These are phyloP conservation scores for Hesperophylax magnus DNA, from an alignment of 1,140 invertebrate genomes.

Conservation along the genomic window DNA sequence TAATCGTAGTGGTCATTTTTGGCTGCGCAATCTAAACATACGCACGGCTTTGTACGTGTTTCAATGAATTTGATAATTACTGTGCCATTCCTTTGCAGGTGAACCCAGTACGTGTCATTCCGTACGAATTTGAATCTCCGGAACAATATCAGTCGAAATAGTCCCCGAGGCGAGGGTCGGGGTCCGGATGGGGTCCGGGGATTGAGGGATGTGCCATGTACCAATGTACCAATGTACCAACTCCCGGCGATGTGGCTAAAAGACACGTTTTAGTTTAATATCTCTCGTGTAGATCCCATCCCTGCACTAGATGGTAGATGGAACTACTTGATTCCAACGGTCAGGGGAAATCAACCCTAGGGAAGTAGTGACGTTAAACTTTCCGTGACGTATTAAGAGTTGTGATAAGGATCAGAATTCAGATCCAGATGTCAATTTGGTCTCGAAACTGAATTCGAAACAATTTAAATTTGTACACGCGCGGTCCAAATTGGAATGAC, in stretches of 20 bases:
- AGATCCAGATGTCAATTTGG: conserved; percentile 28
- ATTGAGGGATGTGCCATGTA: conserved; percentile 21
- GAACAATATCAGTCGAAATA: conserved; percentile 47
- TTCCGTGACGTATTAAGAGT: conserved; percentile 34
- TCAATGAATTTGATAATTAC: conserved; percentile 47
- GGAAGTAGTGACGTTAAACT: background rate
- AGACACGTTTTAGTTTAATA: conserved; percentile 58
- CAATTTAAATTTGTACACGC: conserved; percentile 9
- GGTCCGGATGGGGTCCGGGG: conserved; percentile 9
- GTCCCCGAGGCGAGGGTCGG: background rate
- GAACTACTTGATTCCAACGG: background rate
- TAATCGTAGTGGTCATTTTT: background rate
- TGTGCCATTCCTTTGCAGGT: conserved; percentile 38
- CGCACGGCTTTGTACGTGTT: background rate
- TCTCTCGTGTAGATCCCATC: conserved; percentile 51
- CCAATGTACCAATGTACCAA: conserved; percentile 9
- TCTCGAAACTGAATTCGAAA: conserved; percentile 20
- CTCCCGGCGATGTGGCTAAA: conserved; percentile 47
- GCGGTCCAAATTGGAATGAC: background rate
- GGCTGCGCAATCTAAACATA: background rate
- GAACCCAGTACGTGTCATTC: conserved; percentile 53
- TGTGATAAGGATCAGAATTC: conserved; percentile 33
- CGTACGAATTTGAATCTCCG: conserved; percentile 50
- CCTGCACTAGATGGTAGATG: background rate
- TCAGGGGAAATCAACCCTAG: conserved; percentile 5